These are phyloP conservation scores for Notodonta ziczac DNA, from an alignment of 2,888 invertebrate genomes.

Conservation along the genomic window DNA sequence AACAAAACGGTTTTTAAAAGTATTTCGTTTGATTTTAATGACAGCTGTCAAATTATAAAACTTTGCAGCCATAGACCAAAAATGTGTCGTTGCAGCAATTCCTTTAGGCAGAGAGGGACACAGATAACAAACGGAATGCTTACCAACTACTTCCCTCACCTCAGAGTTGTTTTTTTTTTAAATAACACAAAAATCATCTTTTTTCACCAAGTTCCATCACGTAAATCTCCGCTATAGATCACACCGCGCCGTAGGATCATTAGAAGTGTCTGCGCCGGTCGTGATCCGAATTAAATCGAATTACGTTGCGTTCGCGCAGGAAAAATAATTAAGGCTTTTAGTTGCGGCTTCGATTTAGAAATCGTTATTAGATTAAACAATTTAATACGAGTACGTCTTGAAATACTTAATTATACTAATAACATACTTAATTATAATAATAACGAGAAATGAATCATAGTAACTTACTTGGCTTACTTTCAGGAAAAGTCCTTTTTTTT, in stretches of 20 bases:
- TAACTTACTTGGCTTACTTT: too few relatives aligned
- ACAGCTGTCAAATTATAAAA: not conserved
- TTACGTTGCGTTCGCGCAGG: slow-evolving; percentile 31
- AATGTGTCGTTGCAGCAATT: too few relatives aligned
- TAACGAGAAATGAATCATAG: too few relatives aligned
- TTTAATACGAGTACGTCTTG: too few relatives aligned
- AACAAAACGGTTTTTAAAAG: too few relatives aligned
- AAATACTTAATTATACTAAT: too few relatives aligned
- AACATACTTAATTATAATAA: too few relatives aligned
- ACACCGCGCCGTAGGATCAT: slow-evolving; percentile 44
- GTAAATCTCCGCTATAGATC: slow-evolving; percentile 38
- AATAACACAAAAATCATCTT: slow-evolving; percentile 8
- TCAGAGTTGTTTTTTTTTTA: not conserved
- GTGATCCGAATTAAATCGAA: slow-evolving; percentile 55
- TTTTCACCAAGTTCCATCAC: slow-evolving; percentile 22
- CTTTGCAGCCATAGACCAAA: too few relatives aligned
- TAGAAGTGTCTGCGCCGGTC: slow-evolving; percentile 47
- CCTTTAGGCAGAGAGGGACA: not conserved
- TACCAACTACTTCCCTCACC: not conserved
- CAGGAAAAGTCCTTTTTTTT: too few relatives aligned
- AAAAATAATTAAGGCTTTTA: slow-evolving; percentile 22
- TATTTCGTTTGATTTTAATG: not conserved
- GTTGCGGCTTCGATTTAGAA: not conserved
- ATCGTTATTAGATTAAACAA: not conserved
- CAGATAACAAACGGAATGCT: not conserved